phyloP scores from a whole-genome alignment of 2,888 invertebrate species.

The Drosophila anomalata region DNA sequence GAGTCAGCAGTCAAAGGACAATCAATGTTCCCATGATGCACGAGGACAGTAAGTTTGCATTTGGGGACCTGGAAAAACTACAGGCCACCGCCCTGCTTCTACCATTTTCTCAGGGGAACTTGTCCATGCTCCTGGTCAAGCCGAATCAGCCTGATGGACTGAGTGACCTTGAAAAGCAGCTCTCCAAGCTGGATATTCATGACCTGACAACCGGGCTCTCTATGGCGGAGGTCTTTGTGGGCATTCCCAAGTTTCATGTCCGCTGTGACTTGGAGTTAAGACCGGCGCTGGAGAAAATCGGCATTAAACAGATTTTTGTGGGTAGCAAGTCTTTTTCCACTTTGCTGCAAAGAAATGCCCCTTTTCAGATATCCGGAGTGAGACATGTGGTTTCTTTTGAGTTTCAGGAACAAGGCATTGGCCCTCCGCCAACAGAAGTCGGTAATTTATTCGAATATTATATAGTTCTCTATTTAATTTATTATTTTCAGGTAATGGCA shows the following conservation, averaged over 20 bases:
- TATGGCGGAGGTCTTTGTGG: neutral
- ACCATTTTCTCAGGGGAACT: neutral
- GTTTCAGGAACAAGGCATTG: slow-evolving; percentile 9
- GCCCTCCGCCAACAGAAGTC: slow-evolving; percentile 6
- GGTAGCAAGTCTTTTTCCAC: neutral
- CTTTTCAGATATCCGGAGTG: neutral
- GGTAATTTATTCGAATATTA: neutral
- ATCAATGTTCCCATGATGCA: slow-evolving; percentile 7
- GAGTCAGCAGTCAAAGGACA: neutral
- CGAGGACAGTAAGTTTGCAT: slow-evolving; percentile 8
- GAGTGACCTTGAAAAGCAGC: neutral
- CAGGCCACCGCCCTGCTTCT: neutral
- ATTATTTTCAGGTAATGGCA: neutral
- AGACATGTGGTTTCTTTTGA: slow-evolving; percentile 2
- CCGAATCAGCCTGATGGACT: neutral
- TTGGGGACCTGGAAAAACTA: neutral
- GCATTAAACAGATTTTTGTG: neutral
- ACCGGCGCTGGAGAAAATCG: neutral
- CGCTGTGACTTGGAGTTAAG: slow-evolving; percentile 1
- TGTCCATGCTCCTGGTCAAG: neutral
- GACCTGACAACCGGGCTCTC: neutral
- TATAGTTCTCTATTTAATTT: neutral
- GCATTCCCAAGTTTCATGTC: neutral
- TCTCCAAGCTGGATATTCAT: neutral
- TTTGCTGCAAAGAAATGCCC: neutral